Evolutionary conservation across 2,888 invertebrate genomes (phyloP), one percentile per base, ranked within the genome.

Genomic region (Tanaodytes sp.): DNA sequence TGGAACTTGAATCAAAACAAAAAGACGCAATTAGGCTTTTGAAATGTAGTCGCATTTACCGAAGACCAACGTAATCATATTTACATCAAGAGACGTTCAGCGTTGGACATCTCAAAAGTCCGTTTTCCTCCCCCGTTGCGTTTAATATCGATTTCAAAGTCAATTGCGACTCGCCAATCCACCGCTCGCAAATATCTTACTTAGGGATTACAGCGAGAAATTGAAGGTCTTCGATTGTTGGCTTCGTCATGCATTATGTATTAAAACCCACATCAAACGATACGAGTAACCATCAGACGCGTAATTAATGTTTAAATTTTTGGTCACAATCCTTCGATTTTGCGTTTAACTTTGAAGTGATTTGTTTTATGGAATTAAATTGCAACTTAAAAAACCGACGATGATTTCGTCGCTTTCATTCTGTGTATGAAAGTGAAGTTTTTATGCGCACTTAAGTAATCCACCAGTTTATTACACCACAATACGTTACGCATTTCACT

Each of bases 221-320:
- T 67, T 67, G 67, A 62, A 61, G 67, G 67, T 67, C 62, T 67
- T 67, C 67, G 46, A 67, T 62, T 62, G 67, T 55, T 67, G 67
- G 67, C 62, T 67, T 67, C 61, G 4, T 58, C 43, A 52, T 68
- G 39, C 62, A 51, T 52, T 46, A 57, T 58, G 57, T 31, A 55
- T 67, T 45, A 30, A n/a, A 55, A 11, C 52, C 48, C 46, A 51
- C 57, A 62, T 58, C 19, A 51, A 55, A 55, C 20, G 54, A 46
- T 46, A 48, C 48, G n/a, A n/a, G n/a, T n/a, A n/a, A n/a, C n/a
- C n/a, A n/a, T n/a, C n/a, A n/a, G n/a, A n/a, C n/a, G n/a, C n/a
- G n/a, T n/a, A n/a, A n/a, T n/a, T n/a, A n/a, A n/a, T n/a, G n/a
- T n/a, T n/a, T n/a, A n/a, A n/a, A n/a, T n/a, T n/a, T n/a, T n/a